A percentile compares a stretch with the other conserved stretches of the same genome.
Evolutionary conservation across 2,797 vertebrate species (phyloP).

Genomic region (Microctenopoma steveboyesi): DNA sequence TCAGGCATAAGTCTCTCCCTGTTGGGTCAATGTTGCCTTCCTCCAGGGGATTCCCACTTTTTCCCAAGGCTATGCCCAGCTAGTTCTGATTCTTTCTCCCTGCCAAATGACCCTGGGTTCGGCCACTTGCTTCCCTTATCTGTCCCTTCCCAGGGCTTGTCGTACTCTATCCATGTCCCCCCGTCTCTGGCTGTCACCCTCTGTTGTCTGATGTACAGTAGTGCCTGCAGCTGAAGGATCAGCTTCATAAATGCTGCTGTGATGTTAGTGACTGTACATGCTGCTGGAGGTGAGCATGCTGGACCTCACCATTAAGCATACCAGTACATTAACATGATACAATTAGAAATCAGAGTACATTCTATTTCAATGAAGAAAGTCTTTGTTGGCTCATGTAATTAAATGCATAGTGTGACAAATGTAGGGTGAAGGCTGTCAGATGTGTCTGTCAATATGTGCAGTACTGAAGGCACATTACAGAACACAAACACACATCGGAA

Average conservation of each 20-base stretch:
- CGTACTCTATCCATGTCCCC: conserved; percentile 65
- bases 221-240: conserved; percentile 43
- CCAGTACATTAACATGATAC: background rate
- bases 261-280: conserved; percentile 32
- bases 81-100: conserved; percentile 51
- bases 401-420: conserved; percentile 9
- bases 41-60: conserved; percentile 75
- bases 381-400: conserved; percentile 6
- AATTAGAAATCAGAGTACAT: background rate
- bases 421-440: conserved; percentile 23
- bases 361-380: background rate
- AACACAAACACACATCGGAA: background rate
- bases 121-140: conserved; percentile 75
- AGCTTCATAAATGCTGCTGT: conserved; percentile 37
- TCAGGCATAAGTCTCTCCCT: conserved; percentile 62
- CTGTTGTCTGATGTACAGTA: conserved; percentile 51
- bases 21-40: conserved; percentile 68
- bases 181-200: conserved; percentile 62
- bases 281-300: conserved; percentile 1
- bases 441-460: conserved; percentile 1
- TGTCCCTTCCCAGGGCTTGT: conserved; percentile 79
- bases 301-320: conserved; percentile 2
- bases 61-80: conserved; percentile 84
- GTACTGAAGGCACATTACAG: background rate
- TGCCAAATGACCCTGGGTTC: conserved; percentile 79